Conservation (phyloP, 2,888 invertebrate species). For the Cistogaster globosa region DNA sequence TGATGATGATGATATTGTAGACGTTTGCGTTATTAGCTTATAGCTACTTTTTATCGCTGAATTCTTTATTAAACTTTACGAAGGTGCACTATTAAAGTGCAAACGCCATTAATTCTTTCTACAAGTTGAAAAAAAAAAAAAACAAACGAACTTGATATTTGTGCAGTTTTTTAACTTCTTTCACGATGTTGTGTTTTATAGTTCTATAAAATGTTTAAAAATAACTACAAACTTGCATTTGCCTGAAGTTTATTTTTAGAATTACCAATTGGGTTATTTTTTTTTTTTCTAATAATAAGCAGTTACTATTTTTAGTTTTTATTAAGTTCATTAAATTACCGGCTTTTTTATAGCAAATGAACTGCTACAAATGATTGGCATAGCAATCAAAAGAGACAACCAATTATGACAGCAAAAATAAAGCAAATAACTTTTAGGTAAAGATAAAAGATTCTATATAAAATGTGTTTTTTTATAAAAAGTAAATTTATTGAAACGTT, state of each 20-base stretch:
- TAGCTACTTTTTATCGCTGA: slow-evolving; percentile 43
- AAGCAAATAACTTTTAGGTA: neutral
- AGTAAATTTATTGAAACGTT: no score
- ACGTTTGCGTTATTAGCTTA: slow-evolving; percentile 18
- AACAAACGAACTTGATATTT: slow-evolving; percentile 13
- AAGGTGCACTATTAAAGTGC: slow-evolving; percentile 46
- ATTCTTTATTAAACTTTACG: slow-evolving; percentile 38
- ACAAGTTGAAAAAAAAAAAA: no score
- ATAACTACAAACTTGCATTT: slow-evolving; percentile 46
- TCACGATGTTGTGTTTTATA: slow-evolving; percentile 21
- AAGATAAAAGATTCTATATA: neutral
- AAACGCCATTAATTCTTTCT: slow-evolving; percentile 46
- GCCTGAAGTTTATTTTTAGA: slow-evolving; percentile 58
- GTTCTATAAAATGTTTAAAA: slow-evolving; percentile 33
- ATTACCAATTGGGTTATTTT: slow-evolving; percentile 1
- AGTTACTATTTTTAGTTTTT: slow-evolving; percentile 70
- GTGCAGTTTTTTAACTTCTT: slow-evolving; percentile 1
- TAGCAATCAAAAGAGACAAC: neutral
- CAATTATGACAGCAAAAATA: neutral
- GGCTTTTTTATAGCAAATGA: slow-evolving; percentile 55
- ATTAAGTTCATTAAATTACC: slow-evolving; percentile 48
- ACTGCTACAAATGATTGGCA: slow-evolving; percentile 40
- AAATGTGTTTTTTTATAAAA: neutral
- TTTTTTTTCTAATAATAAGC: slow-evolving; percentile 69
- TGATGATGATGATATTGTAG: slow-evolving; percentile 21